Percentiles rank a stretch among this genome's conserved stretches.
phyloP scores from a whole-genome alignment of 2,113 vertebrate genomes.

The Aramus guarauna region DNA sequence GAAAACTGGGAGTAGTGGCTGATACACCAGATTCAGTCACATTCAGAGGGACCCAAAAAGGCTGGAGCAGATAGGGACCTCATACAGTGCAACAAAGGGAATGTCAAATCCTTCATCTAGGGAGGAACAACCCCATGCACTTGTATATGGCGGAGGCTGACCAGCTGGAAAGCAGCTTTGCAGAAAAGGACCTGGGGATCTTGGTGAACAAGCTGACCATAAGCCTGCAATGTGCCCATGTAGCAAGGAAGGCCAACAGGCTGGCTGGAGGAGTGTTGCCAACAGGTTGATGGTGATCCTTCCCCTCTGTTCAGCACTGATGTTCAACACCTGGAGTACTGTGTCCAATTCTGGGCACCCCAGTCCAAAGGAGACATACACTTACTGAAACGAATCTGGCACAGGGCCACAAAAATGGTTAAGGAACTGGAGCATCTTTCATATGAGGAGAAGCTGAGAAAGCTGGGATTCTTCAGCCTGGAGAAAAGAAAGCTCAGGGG shows the following conservation, averaged over 20 bases:
- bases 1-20: not conserved
- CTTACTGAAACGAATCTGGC: not conserved
- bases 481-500: not conserved
- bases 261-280: not conserved
- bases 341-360: not conserved
- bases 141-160: not conserved
- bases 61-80: not conserved
- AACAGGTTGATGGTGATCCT: accelerated
- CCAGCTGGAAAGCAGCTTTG: not conserved
- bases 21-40: not conserved
- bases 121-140: not conserved
- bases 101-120: not conserved
- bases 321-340: not conserved
- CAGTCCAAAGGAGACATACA: not conserved
- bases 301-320: not conserved
- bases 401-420: not conserved
- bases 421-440: not conserved
- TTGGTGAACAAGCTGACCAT: not conserved
- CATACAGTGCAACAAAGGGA: not conserved
- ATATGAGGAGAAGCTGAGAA: not conserved
- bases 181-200: not conserved
- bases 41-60: not conserved
- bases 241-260: not conserved
- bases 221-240: not conserved
- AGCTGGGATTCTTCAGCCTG: not conserved